Percentiles rank a stretch among this genome's conserved stretches.
These are phyloP conservation scores for Neoniphon sammara DNA, from an alignment of 2,797 vertebrate genomes.

Conservation along the genomic window DNA sequence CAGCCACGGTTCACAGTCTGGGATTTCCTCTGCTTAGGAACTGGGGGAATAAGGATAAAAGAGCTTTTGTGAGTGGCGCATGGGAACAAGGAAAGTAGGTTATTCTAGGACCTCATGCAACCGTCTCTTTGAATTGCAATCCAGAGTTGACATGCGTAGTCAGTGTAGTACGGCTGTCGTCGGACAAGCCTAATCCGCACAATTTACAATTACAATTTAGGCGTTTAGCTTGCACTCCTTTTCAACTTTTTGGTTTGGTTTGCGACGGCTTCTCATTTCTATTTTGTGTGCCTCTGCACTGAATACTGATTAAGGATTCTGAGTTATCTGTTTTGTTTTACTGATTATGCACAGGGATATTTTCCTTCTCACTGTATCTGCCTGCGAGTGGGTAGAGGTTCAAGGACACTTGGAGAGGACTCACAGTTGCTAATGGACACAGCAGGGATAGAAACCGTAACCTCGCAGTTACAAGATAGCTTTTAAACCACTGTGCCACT, in stretches of 20 bases:
- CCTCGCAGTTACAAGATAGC: background rate
- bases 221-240: background rate
- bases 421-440: background rate
- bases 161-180: too few relatives aligned
- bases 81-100: background rate
- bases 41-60: constrained; percentile 38
- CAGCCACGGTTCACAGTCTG: constrained; percentile 42
- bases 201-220: background rate
- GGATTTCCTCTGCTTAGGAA: constrained; percentile 65
- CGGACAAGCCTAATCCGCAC: too few relatives aligned
- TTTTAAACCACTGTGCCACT: too few relatives aligned
- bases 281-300: too few relatives aligned
- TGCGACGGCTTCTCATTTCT: too few relatives aligned
- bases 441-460: background rate
- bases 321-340: too few relatives aligned
- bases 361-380: background rate
- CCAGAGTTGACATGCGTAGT: background rate
- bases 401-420: background rate
- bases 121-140: constrained; percentile 1
- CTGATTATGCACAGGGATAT: too few relatives aligned
- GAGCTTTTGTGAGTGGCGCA: constrained; percentile 57
- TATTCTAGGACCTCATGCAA: constrained; percentile 16
- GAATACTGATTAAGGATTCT: background rate
- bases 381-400: background rate
- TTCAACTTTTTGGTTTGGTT: too few relatives aligned